Percentiles rank a stretch among this genome's conserved stretches.
These are phyloP conservation scores for Acanthosoma haemorrhoidale DNA, from an alignment of 2,888 invertebrate genomes.

Conservation along the genomic window DNA sequence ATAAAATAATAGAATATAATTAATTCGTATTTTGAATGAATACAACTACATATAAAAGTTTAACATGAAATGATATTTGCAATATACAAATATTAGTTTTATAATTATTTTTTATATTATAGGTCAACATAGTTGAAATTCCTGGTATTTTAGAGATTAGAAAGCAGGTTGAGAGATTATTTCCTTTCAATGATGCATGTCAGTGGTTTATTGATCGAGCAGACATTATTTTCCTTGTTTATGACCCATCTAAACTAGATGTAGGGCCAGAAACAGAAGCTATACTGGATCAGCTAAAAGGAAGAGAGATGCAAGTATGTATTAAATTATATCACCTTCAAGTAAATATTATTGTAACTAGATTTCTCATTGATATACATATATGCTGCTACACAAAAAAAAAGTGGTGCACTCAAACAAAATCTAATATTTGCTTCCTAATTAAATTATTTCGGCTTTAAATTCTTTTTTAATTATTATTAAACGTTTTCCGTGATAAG, in stretches of 20 bases:
- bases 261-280: constrained; percentile 93
- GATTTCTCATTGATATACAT: no score
- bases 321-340: background rate
- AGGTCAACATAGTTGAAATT: constrained; percentile 94
- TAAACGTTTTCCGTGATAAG: no score
- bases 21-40: no score
- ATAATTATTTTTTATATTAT: constrained; percentile 37
- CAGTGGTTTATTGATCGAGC: constrained; percentile 97
- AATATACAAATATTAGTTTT: background rate
- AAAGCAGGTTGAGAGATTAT: constrained; percentile 85
- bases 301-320: constrained; percentile 77
- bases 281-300: constrained; percentile 89
- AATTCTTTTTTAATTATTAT: no score
- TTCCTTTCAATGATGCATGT: constrained; percentile 92
- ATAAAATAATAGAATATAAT: no score
- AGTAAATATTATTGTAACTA: background rate
- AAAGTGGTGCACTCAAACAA: no score
- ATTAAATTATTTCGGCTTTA: no score
- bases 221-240: constrained; percentile 89
- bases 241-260: constrained; percentile 91
- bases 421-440: no score
- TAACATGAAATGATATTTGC: no score
- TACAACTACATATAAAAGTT: no score
- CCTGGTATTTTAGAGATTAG: constrained; percentile 91
- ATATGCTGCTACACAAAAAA: no score